These are phyloP conservation scores for Dreissena polymorpha DNA, from an alignment of 1,140 invertebrate species.

Conservation along the genomic window DNA sequence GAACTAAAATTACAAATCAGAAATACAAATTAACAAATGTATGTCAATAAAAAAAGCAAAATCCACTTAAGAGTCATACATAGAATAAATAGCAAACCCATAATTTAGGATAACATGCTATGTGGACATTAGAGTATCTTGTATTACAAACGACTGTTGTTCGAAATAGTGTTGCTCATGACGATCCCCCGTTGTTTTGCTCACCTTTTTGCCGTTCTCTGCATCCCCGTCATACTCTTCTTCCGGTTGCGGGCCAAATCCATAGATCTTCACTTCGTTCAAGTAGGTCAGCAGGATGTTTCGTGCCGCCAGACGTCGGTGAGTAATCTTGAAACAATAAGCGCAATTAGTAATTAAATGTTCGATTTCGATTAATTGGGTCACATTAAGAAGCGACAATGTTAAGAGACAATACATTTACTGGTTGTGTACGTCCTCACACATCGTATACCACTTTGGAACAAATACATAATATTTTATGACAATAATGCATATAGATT, in stretches of 20 bases:
- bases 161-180: background rate
- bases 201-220: constrained; percentile 14
- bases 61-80: background rate
- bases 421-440: background rate
- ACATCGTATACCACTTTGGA: background rate
- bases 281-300: constrained; percentile 96
- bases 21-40: background rate
- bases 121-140: background rate
- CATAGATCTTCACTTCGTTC: constrained; percentile 92
- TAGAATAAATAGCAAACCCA: background rate
- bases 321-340: constrained; percentile 86
- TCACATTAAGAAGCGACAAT: background rate
- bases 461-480: too few species aligned
- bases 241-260: constrained; percentile 85
- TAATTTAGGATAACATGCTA: background rate
- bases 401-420: background rate
- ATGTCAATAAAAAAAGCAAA: background rate
- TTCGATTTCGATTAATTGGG: too few species aligned
- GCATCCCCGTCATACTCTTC: constrained; percentile 16
- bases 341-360: too few species aligned
- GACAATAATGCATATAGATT: too few species aligned
- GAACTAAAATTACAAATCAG: background rate
- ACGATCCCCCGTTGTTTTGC: background rate
- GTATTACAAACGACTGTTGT: background rate
- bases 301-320: constrained; percentile 95